Conservation (phyloP, 1,140 invertebrate genomes). For the Pachyrhynchus sulphureomaculatus region DNA sequence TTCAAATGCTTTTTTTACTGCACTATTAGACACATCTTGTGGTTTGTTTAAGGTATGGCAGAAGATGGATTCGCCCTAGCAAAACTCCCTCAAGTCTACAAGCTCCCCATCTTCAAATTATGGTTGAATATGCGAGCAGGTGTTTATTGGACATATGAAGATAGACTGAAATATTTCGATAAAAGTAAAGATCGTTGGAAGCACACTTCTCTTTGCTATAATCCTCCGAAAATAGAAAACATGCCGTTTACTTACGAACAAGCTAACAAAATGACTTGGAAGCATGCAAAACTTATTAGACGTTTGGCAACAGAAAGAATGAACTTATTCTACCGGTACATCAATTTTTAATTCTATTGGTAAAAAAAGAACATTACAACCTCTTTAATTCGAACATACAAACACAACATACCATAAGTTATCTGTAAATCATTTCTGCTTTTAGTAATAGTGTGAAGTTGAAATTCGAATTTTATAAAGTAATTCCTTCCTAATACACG, state of each 20-base stretch:
- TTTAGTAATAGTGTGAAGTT: no score
- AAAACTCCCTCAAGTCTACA: slow-evolving; percentile 43
- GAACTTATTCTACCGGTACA: slow-evolving; percentile 15
- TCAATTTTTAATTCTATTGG: neutral
- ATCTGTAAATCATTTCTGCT: no score
- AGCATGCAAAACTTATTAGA: slow-evolving; percentile 15
- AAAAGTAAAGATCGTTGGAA: slow-evolving; percentile 18
- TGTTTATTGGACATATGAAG: slow-evolving; percentile 36
- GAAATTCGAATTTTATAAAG: no score
- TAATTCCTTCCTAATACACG: no score
- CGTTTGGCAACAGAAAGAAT: slow-evolving; percentile 4
- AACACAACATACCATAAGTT: neutral
- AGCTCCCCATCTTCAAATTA: slow-evolving; percentile 44
- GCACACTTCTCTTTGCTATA: slow-evolving; percentile 21
- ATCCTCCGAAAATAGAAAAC: slow-evolving; percentile 1
- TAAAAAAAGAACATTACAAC: neutral
- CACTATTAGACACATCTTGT: no score
- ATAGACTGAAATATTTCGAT: slow-evolving; percentile 30
- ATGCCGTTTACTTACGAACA: slow-evolving; percentile 14
- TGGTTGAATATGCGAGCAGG: slow-evolving; percentile 44
- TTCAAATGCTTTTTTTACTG: no score
- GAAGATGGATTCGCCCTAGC: slow-evolving; percentile 47
- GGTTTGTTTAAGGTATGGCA: slow-evolving; percentile 38
- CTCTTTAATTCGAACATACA: neutral
- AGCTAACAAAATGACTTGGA: slow-evolving; percentile 27